These are phyloP conservation scores for Phylloscopus collybita DNA, from an alignment of 2,797 vertebrate genomes.

Conservation along the genomic window DNA sequence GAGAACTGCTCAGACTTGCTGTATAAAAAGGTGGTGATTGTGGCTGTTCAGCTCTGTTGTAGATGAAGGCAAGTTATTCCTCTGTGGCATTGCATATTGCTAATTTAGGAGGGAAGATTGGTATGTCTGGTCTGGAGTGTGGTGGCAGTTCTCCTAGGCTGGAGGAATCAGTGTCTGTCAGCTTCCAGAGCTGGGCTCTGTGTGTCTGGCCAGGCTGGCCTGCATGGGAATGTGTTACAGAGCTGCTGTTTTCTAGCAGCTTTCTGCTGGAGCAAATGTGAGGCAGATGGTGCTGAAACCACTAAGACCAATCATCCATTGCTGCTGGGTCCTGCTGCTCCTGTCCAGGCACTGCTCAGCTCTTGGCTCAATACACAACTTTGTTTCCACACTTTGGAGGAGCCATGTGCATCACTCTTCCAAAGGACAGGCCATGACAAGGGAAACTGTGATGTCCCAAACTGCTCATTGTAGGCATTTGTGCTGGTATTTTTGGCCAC, in stretches of 20 bases:
- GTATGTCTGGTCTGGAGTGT: neutral
- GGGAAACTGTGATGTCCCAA: neutral
- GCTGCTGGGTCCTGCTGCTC: neutral
- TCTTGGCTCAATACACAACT: rapidly evolving
- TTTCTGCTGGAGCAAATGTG: neutral
- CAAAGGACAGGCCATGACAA: neutral
- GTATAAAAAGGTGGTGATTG: neutral
- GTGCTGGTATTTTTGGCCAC: neutral
- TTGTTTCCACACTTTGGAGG: neutral
- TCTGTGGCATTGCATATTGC: neutral
- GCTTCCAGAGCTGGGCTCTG: neutral
- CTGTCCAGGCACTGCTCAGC: neutral
- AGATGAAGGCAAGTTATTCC: neutral
- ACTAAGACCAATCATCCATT: rapidly evolving
- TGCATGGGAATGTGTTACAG: neutral
- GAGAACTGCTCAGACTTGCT: neutral
- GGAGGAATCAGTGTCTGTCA: neutral
- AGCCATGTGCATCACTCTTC: rapidly evolving
- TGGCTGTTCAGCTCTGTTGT: neutral
- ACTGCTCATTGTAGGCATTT: neutral
- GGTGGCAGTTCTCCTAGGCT: neutral
- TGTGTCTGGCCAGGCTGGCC: neutral
- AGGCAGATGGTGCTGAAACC: neutral
- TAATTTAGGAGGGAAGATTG: neutral
- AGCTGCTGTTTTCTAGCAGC: neutral